Evolutionary conservation across 1,140 invertebrate species (phyloP), one percentile per base, ranked within the genome.

Genomic region (Psilanteris sp.): DNA sequence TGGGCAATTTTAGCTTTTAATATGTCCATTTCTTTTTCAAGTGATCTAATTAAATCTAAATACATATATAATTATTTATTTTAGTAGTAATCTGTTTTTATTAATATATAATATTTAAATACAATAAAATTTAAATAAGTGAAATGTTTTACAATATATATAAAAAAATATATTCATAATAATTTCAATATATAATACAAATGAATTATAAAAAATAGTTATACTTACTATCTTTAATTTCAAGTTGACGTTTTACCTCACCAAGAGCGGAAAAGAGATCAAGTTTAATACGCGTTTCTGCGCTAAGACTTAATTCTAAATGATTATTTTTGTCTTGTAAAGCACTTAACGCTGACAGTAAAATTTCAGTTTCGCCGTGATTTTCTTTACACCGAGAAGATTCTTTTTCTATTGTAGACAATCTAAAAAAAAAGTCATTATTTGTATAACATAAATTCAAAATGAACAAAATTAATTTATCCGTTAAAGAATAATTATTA

Each of bases 221-320:
- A 73, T 59, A 90, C 91, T 91, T 89, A 98, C 97, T 93, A 86
- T 97, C 95, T 89, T 94, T 93, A 84, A 98, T 96, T 89, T 96
- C 95, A 67, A 98, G 90, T 84, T 97, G 95, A 32, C 97, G 91
- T 87, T 97, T 97, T 26, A 95, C 96, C 85, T 97, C 97, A 11
- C 97, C 97, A 24, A 98, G 91, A 59, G 97, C 97, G 54, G 96
- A 97, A 89, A 98, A 98, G 54, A 99, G 91, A 90, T 98, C 96
- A 59, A 98, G 91, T 89, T 98, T 99, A 86, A 98, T 94, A 62
- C 96, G 91, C 34, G 96, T 99, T 90, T 98, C 97, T 14, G 96
- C 96, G 73, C 95, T 97, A 41, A 99, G 91, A 85, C 94, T 96
- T 80, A 95, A 95, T 89, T 99, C 96, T 54, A 97, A 90, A 84